Evolutionary conservation across 1,140 invertebrate genomes (phyloP).

Genomic region (Procambarus clarkii): DNA sequence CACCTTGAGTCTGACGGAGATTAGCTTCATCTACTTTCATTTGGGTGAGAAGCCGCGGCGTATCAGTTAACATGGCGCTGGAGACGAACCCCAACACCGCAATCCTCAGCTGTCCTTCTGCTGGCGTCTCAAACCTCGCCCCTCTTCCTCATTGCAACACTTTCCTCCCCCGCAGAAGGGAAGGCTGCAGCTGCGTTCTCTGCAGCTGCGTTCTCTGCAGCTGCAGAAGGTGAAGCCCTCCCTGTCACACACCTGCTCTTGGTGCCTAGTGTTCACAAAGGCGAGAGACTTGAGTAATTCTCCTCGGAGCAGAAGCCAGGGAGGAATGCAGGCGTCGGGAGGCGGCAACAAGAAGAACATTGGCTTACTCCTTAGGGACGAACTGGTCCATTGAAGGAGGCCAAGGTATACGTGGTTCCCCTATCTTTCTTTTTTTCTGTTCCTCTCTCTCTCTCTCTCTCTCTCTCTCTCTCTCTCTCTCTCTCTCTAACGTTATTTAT

Average conservation of each 20-base stretch:
- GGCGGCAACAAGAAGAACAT: conserved; percentile 50
- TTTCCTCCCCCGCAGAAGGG: neutral
- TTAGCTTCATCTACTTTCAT: conserved; percentile 52
- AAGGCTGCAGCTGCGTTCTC: neutral
- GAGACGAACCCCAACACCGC: conserved; percentile 18
- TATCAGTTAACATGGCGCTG: conserved; percentile 39
- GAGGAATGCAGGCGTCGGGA: neutral
- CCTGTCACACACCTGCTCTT: no score
- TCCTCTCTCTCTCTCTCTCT: neutral
- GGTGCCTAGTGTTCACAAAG: no score
- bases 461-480: conserved; percentile 3
- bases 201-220: neutral
- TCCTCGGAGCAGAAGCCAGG: neutral
- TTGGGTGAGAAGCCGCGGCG: conserved; percentile 39
- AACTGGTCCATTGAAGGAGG: conserved; percentile 59
- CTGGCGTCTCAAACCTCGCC: neutral
- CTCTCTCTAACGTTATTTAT: conserved; percentile 1
- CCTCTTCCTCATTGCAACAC: neutral
- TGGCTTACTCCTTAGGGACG: conserved; percentile 56
- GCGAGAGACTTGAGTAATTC: neutral
- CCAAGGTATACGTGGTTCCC: conserved; percentile 26
- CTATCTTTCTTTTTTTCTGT: neutral
- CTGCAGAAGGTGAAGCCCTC: neutral
- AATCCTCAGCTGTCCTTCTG: conserved; percentile 39
- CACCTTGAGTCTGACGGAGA: conserved; percentile 22